Base-by-base conservation (phyloP, 1,140 invertebrate genomes). In the Micrasema longulum region DNA sequence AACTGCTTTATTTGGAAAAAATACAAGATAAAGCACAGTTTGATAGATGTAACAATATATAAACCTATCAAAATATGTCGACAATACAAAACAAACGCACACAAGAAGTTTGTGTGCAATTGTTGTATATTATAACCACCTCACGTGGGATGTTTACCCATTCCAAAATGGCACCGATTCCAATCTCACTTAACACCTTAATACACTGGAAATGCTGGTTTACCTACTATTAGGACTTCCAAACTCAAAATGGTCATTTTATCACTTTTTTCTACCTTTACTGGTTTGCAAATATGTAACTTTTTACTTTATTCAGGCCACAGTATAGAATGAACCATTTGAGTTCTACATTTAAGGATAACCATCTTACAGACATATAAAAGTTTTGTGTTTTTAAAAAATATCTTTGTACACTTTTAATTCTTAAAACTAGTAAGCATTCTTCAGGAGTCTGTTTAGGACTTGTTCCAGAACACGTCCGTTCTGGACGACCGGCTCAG, bases 371-470 rank as follows among this genome's bases (percentile, higher is more conserved):
- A 70, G 60, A 72, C 66, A 72, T 75, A 75, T 72, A 75, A 72
- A 74, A 75, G 65, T 75, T 75, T 75, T 66, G 55, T 69, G 38
- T 53, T 67, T 71, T 75, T 75, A 53, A 75, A 75, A 75, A 75
- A 75, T 75, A 75, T 75, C 70, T 75, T 75, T 75, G 73, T 75
- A 75, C 73, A 75, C 52, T 75, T 75, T 75, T 65, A 45, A 75
- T 75, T 62, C 62, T 69, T 72, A 72, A 68, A 41, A 45, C 69
- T 75, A 75, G 45, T 70, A 70, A 68, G 69, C 73, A 64, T 75
- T 72, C 71, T 70, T 63, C 60, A 38, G 23, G 60, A 74, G 41
- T 60, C 31, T 20, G 16, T 62, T 67, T n/a, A 72, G 45, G 64
- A 73, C 50, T 68, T 53, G 16, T 20, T 38, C 50, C 71, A n/a